Evolutionary conservation across 2,797 vertebrate genomes (phyloP), one percentile per base, ranked within the genome.

Genomic region (Dipus sagitta): DNA sequence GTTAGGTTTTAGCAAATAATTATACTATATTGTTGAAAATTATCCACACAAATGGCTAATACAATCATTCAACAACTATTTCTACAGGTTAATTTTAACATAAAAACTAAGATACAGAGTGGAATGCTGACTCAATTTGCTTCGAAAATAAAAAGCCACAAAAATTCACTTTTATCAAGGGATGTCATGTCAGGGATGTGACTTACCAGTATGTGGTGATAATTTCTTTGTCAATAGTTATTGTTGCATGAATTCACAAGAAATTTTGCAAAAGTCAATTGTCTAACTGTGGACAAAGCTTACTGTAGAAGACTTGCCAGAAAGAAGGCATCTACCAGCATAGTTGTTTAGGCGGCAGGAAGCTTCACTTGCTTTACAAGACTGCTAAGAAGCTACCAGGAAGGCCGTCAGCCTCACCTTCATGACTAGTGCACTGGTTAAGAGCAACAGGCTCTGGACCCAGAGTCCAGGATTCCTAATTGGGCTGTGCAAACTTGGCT

Each of bases 1-100:
- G 92, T 86, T 58, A 90, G 88, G 58, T 80, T 90, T 88, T 74
- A 97, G 70, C 82, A 94, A 90, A 92, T 79, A 42, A 90, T n/a
- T 13, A 62, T 18, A 86, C 6, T 88, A 28, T 21, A 88, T 5
- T 88, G 24, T 58, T 94, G 26, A 87, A 96, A 96, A 87, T 64
- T 86, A 93, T 30, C 24, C 81, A 86, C 9, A 82, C 76, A 94
- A 92, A 92, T 84, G 47, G 80, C 34, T 90, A 89, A 87, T 52
- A 84, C 1, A 84, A 67, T 75, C 47, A 90, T 68, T 94, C 38
- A 82, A 79, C 6, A 90, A 42, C 64, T 82, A 64, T 88, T 42
- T 21, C 86, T 92, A 86, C 8, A 88, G 70, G 70, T 78, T 34
- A 95, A 17, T 34, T 94, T 91, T 90, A 42, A 70, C 12, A 81